phyloP scores from a whole-genome alignment of 2,888 invertebrate genomes.

The Caradrina kadenii region DNA sequence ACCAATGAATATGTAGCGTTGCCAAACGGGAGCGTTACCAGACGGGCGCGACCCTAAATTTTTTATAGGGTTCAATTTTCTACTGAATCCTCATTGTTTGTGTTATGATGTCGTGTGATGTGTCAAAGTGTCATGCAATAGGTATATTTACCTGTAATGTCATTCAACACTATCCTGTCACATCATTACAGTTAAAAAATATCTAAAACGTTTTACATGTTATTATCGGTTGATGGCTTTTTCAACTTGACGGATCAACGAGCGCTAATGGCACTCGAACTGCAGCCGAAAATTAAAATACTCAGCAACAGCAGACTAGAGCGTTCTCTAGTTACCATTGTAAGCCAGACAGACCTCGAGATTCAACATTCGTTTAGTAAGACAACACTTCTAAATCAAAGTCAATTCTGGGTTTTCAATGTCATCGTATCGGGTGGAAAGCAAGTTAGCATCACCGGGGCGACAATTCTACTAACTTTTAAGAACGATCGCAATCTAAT shows the following conservation, averaged over 20 bases:
- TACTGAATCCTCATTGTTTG: background rate
- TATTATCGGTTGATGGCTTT: conserved; percentile 5
- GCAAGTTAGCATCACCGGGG: too few species aligned
- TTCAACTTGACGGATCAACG: conserved; percentile 1
- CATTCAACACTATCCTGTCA: background rate
- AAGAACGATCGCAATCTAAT: too few species aligned
- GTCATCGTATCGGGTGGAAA: too few species aligned
- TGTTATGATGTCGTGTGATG: background rate
- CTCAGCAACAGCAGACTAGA: background rate
- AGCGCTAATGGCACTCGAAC: conserved; percentile 4
- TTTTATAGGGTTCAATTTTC: conserved; percentile 7
- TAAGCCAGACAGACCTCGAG: background rate
- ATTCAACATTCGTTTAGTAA: background rate
- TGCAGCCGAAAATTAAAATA: conserved; percentile 4
- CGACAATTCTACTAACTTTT: too few species aligned
- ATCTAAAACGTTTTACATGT: background rate
- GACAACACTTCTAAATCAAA: background rate
- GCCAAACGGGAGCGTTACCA: too few species aligned
- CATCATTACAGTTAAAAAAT: background rate
- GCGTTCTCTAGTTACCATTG: background rate
- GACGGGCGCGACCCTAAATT: conserved; percentile 5
- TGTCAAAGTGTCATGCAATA: background rate
- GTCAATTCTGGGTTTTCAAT: too few species aligned
- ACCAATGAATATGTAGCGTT: too few species aligned
- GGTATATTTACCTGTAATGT: background rate